Conservation (phyloP, 2,797 vertebrate species). For the Hydrolagus colliei region DNA sequence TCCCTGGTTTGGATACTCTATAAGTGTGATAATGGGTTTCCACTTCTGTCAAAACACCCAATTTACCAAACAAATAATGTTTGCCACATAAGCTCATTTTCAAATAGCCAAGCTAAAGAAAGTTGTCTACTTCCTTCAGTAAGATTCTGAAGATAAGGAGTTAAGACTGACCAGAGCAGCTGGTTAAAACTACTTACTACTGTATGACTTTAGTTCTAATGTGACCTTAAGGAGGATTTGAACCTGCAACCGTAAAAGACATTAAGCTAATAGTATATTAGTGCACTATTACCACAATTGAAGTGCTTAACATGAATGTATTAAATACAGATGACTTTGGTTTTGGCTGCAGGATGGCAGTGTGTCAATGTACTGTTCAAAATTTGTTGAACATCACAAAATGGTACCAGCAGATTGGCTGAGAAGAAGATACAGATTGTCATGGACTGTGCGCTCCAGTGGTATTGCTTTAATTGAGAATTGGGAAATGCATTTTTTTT, state of each 20-base stretch:
- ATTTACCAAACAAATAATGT: too few species aligned
- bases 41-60: too few species aligned
- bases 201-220: background rate
- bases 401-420: background rate
- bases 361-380: background rate
- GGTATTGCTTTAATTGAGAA: background rate
- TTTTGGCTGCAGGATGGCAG: background rate
- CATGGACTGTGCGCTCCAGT: background rate
- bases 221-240: background rate
- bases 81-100: too few species aligned
- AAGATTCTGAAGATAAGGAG: background rate
- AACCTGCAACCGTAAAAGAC: background rate
- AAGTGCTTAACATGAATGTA: background rate
- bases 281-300: background rate
- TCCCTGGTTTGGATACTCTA: too few species aligned
- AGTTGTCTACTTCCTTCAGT: background rate
- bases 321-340: background rate
- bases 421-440: background rate
- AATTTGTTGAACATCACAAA: background rate
- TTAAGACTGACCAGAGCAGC: background rate
- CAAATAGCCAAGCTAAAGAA: too few species aligned
- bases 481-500: background rate
- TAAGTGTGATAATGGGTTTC: too few species aligned
- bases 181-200: background rate
- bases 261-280: background rate